Conservation (phyloP, 2,888 invertebrate species). For the Ophion ellenae region DNA sequence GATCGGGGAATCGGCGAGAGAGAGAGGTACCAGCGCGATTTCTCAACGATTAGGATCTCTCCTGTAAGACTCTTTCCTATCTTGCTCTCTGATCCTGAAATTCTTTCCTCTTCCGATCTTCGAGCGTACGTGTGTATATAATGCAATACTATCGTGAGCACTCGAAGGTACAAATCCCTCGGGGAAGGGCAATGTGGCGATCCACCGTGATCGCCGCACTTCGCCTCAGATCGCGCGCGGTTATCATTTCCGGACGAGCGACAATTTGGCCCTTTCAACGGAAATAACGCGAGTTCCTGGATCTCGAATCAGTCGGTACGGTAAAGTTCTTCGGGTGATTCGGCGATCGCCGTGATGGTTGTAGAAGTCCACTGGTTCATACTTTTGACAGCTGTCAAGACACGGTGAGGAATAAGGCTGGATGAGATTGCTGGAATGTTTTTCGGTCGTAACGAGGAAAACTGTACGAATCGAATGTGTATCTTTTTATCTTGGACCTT, state of each 20-base stretch:
- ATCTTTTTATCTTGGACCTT: no score
- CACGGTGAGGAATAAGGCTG: no score
- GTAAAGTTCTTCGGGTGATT: background rate
- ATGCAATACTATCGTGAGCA: constrained; percentile 30
- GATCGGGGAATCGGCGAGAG: constrained; percentile 63
- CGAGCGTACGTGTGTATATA: constrained; percentile 11
- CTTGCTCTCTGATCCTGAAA: constrained; percentile 64
- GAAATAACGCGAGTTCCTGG: background rate
- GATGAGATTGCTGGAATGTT: no score
- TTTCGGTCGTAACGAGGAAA: no score
- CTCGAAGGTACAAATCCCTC: constrained; percentile 52
- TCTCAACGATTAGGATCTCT: constrained; percentile 67
- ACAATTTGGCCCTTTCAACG: background rate
- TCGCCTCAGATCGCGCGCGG: constrained; percentile 11
- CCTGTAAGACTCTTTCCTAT: constrained; percentile 52
- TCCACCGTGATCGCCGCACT: constrained; percentile 50
- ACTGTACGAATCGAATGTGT: no score
- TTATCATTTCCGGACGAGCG: constrained; percentile 11
- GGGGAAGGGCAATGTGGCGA: constrained; percentile 26
- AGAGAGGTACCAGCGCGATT: constrained; percentile 59
- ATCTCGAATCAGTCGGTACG: background rate
- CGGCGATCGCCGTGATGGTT: background rate
- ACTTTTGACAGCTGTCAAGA: no score
- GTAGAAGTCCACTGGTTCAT: background rate
- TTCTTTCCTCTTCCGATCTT: constrained; percentile 53